These are phyloP conservation scores for Scaptomyza flava DNA, from an alignment of 2,888 invertebrate genomes.

Conservation along the genomic window DNA sequence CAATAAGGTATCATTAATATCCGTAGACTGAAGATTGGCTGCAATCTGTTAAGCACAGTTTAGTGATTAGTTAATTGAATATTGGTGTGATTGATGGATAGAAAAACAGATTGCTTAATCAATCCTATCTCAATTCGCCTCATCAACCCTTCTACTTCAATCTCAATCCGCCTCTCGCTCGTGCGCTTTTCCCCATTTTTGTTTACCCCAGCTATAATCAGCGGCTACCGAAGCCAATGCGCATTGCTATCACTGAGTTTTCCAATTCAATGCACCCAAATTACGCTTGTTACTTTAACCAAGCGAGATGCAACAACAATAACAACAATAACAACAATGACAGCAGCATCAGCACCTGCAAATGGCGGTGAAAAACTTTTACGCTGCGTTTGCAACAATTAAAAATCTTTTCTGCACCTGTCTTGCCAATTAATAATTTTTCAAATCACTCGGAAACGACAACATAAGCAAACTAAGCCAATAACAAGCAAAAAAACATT, in stretches of 20 bases:
- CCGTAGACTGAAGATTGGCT: not conserved
- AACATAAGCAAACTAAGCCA: constrained; percentile 27
- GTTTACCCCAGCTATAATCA: constrained; percentile 23
- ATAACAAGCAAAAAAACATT: constrained; percentile 14
- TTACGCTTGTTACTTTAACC: constrained; percentile 45
- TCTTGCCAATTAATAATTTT: constrained; percentile 73
- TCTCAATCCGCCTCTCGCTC: not conserved
- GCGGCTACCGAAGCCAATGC: constrained; percentile 10
- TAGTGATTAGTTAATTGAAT: constrained; percentile 46
- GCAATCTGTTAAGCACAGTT: constrained; percentile 40
- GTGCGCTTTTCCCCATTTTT: not conserved
- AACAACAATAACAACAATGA: constrained; percentile 17
- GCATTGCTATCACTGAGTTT: constrained; percentile 47
- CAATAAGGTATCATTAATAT: constrained; percentile 6
- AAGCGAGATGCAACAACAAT: constrained; percentile 34
- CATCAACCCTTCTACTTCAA: not conserved
- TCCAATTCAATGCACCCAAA: constrained; percentile 62
- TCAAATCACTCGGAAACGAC: constrained; percentile 46
- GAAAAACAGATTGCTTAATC: constrained; percentile 22
- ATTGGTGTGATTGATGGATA: constrained; percentile 46
- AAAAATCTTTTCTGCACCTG: constrained; percentile 49
- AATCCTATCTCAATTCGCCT: constrained; percentile 16
- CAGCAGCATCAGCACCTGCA: constrained; percentile 10
- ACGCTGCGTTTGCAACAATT: constrained; percentile 62
- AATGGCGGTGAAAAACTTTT: constrained; percentile 42